Evolutionary conservation across 2,888 invertebrate species (phyloP), one percentile per base, ranked within the genome.

Genomic region (Sphaeridia pumilis): DNA sequence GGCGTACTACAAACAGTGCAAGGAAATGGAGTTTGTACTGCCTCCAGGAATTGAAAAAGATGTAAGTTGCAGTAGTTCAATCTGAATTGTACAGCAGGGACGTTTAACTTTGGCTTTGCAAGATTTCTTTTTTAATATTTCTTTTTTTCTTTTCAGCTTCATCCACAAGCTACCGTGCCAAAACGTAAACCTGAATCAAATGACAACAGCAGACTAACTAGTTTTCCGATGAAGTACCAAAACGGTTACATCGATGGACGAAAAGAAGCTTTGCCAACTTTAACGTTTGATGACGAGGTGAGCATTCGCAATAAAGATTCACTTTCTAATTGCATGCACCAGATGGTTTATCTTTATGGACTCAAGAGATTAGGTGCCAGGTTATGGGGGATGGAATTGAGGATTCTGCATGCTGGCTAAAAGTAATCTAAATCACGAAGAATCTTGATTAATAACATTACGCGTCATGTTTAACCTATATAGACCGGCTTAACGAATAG

Each of bases 1-100:
- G 17, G 72, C 74, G 53, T 77, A 75, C 57, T 78, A 76, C 64
- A 76, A 76, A 65, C 76, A 74, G 63, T 82, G 82, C 80, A 75
- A 76, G 66, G 78, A 82, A 62, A 79, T 83, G 24, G 78, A 79
- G 66, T 78, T 81, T 14, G 79, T 79, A 62, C 69, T 83, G 57
- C 83, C 83, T 22, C 78, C 77, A 45, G 82, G 82, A 3, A 69
- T 83, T 54, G 76, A 71, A 38, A 71, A 70, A 66, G 70, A 68
- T 65, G 56, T 46, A 41, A 36, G 35, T 10, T 51, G 17, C 5
- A 36, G 22, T 24, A 35, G 25, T 41, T 31, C 4, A 36, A 38
- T 41, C 7, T 14, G n/a, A 10, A 43, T 27, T 26, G 7, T 28
- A 52, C 34, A 22, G 24, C 12, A 43, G 10, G 7, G 3, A 35